Evolutionary conservation across 2,113 vertebrate genomes (phyloP).

Genomic region (Phyllostomus hastatus): DNA sequence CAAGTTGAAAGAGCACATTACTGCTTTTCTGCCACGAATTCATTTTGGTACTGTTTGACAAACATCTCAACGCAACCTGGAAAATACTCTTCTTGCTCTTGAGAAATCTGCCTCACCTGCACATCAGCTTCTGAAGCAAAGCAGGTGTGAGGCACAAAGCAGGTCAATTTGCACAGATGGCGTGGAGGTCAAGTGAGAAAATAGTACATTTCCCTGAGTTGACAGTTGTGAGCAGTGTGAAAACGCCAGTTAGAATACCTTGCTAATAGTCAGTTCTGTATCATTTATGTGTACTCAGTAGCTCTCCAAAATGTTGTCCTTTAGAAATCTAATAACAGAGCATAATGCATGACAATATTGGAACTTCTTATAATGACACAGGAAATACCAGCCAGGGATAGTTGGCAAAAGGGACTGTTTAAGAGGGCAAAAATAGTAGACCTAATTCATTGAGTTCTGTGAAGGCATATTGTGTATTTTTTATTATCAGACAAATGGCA

Average conservation of each 20-base stretch:
- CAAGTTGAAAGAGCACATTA: background rate
- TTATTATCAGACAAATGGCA: background rate
- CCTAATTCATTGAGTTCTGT: background rate
- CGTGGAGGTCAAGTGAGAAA: constrained; percentile 25
- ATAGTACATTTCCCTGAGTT: background rate
- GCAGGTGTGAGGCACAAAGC: constrained; percentile 18
- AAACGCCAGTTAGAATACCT: background rate
- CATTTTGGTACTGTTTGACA: constrained; percentile 1
- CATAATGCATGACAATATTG: background rate
- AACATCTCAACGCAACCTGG: background rate
- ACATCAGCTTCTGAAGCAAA: background rate
- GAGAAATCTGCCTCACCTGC: background rate
- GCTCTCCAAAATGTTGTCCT: background rate
- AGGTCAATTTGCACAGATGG: constrained; percentile 34
- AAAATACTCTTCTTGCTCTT: constrained; percentile 6
- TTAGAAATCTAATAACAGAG: background rate
- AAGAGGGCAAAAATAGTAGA: background rate
- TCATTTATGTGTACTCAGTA: background rate
- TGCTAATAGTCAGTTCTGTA: background rate
- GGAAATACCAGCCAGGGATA: background rate
- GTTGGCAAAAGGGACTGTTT: background rate
- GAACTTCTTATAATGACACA: background rate
- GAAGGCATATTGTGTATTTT: background rate
- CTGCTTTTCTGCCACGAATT: background rate
- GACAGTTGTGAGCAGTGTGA: background rate